Base-by-base conservation (phyloP, 2,888 invertebrate species). In the Spicauda simplicius region DNA sequence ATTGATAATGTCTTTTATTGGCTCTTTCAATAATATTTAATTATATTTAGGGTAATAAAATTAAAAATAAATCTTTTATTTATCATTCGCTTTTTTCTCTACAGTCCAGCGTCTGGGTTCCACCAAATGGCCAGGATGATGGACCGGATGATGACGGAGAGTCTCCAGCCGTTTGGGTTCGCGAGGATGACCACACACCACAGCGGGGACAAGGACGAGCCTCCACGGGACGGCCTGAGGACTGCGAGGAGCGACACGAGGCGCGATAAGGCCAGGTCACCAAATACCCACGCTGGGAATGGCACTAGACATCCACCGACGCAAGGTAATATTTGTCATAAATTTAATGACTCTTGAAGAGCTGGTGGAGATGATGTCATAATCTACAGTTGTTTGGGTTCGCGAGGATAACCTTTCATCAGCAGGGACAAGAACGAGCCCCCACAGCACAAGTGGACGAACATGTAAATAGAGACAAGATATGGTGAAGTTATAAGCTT, bases 121-220 rank as follows among this genome's bases (percentile, higher is more conserved):
- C 95, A 95, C 76, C 96, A 95, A 76, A 95, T 96, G 94, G 95
- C 96, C 60, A 91, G 95, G 61, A 95, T 96, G 95, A 96, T 96
- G 96, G 96, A 96, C 80, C 95, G 96, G 1, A 91, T 96, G 81
- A 95, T 96, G 84, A 86, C 94, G 68, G 95, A 96, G 76, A 95
- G 95, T 67, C 91, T 95, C 73, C 94, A 95, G 72, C 95, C 96
- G 30, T 95, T 95, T 77, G 94, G 95, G 52, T 95, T 94, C 80
- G 95, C 95, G 37, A 94, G 95, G 80, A 94, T 95, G 83, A 94
- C 95, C 45, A 90, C 95, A 10, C 93, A 94, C 64, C 88, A 94
- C 20, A 75, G 88, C 80, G 81, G 80, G 3, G 78, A 83, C 66
- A 77, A 76, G 10, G 77, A 74, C n/a, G 73, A 81, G 11, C 81